Base-by-base conservation (phyloP, 2,113 vertebrate genomes). In the Hipposideros armiger region DNA sequence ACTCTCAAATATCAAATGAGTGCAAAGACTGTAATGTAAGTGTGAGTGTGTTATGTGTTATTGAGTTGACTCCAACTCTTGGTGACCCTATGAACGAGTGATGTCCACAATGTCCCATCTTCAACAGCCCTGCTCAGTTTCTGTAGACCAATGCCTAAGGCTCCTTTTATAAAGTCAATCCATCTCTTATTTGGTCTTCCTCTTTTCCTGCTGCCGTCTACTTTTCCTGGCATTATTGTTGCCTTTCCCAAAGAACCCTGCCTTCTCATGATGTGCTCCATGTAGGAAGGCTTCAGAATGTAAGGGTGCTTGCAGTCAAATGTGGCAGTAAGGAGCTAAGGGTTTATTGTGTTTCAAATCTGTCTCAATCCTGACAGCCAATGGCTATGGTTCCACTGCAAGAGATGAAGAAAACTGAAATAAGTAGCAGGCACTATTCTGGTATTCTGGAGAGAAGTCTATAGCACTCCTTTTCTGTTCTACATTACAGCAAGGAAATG, bases 401-500 rank as follows among this genome's bases (percentile, higher is more conserved):
- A 11, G 8, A 40, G 20, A 67, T 40, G 26, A 54, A 84, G 54
- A 30, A 52, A 56, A 26, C 58, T 50, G 62, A 78, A 67, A 50
- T 47, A 32, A 36, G 19, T 5, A 40, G 7, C 1, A 0, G 45
- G 30, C 42, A 52, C 70, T 28, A 8, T 50, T 67, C 28, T 28
- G 17, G 24, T 26, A 58, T 56, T 16, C 62, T 66, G n/a, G 6
- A 90, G 32, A 76, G n/a, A 70, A 54, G 62, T 47, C 83, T 42
- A 4, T 6, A 70, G 50, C n/a, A 32, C 56, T n/a, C 7, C 45
- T 86, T 88, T 81, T 32, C 58, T 58, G 42, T 90, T 87, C 95
- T 87, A 94, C 95, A 94, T 92, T 94, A 81, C 4, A 87, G 76
- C 64, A 42, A 72, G 73, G 28, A 93, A 92, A 96, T 88, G 90